Conservation (phyloP, 1,140 invertebrate genomes). For the Ceratoteleas bidentatus region DNA sequence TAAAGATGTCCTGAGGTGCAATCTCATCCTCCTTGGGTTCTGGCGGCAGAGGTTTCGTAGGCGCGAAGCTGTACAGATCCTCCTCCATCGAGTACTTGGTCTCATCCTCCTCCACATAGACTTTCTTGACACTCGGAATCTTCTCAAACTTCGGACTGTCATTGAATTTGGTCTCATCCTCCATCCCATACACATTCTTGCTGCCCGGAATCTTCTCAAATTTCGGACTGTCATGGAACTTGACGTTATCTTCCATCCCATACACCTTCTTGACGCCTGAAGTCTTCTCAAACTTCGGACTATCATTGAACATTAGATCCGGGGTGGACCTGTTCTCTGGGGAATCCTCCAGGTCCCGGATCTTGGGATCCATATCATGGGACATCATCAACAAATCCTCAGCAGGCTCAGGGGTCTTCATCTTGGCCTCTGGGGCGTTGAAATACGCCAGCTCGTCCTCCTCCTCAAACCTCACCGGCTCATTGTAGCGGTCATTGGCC, state of each 20-base stretch:
- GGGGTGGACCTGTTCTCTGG: constrained; percentile 16
- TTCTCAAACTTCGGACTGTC: constrained; percentile 6
- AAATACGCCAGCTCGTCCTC: constrained; percentile 20
- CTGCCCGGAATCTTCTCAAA: neutral
- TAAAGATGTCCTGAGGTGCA: constrained; percentile 85
- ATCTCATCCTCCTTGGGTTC: constrained; percentile 76
- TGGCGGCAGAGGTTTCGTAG: constrained; percentile 44
- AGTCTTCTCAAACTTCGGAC: constrained; percentile 11
- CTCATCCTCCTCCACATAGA: constrained; percentile 23
- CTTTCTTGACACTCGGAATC: neutral
- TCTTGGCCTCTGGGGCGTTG: neutral
- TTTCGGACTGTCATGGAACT: neutral
- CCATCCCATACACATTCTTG: neutral
- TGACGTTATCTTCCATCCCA: too few species aligned
- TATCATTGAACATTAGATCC: constrained; percentile 32
- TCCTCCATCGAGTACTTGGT: constrained; percentile 25
- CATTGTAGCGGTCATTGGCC: constrained; percentile 15
- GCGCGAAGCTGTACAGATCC: constrained; percentile 18
- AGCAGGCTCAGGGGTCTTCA: neutral
- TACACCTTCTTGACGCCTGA: neutral
- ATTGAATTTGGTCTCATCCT: neutral
- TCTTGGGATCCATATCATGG: constrained; percentile 4
- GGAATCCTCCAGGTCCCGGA: constrained; percentile 14
- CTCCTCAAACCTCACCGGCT: constrained; percentile 26
- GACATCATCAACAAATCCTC: constrained; percentile 28